Conservation (phyloP, 1,140 invertebrate genomes). For the Copidosoma floridanum region DNA sequence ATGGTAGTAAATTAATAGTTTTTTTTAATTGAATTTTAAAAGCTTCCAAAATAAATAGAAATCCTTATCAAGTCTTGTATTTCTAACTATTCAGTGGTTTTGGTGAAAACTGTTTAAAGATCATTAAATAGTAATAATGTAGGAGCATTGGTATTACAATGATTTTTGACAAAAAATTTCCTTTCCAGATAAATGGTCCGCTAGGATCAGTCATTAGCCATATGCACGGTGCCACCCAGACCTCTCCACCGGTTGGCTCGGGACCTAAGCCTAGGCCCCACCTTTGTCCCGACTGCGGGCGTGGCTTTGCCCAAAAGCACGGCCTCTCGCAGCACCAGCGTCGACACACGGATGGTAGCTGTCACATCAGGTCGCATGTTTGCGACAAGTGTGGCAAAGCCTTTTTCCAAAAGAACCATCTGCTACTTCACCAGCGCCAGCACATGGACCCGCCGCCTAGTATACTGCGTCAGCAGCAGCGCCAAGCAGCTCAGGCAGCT, state of each 20-base stretch:
- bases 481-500: conserved; percentile 54
- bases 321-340: conserved; percentile 74
- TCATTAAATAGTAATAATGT: too few species aligned
- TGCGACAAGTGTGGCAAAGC: conserved; percentile 83
- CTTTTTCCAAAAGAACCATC: conserved; percentile 83
- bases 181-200: conserved; percentile 56
- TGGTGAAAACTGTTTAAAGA: too few species aligned
- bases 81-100: too few species aligned
- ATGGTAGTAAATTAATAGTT: too few species aligned
- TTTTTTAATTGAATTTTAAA: too few species aligned
- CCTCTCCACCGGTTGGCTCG: conserved; percentile 48
- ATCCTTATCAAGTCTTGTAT: too few species aligned
- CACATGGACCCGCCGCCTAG: conserved; percentile 72
- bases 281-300: conserved; percentile 78
- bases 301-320: conserved; percentile 80
- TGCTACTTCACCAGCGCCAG: conserved; percentile 75
- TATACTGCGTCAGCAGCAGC: conserved; percentile 55
- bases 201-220: conserved; percentile 49
- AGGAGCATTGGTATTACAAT: too few species aligned
- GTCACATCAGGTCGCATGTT: conserved; percentile 75
- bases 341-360: conserved; percentile 75
- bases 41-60: too few species aligned
- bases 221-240: conserved; percentile 54
- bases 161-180: background rate
- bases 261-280: conserved; percentile 71